Base-by-base conservation (phyloP, 2,113 vertebrate species). In the Blennius ocellaris region DNA sequence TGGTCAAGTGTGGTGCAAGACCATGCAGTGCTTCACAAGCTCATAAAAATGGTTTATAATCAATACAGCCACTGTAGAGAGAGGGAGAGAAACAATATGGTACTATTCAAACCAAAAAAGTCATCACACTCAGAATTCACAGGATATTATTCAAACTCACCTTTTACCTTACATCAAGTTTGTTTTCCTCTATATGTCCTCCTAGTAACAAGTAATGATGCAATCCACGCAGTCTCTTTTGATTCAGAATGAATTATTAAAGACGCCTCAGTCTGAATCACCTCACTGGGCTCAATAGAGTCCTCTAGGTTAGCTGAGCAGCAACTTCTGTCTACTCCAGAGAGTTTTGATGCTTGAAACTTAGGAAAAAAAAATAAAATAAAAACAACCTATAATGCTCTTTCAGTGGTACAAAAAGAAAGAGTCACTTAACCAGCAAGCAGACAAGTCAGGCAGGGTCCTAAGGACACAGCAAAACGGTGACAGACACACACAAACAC, bases 221-320 rank as follows among this genome's bases (percentile, higher is more conserved):
- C 41, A 40, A 73, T 65, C 36, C 38, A 48, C 73, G 77, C 73
- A 16, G 55, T 65, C 40, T 73, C 5, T 11, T 76, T 70, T 65
- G 73, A 75, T 70, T 80, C 64, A 5, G 12, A 64, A 67, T 73
- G 12, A 78, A 81, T 76, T 45, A 78, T 75, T 86, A 44, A 84
- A 40, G 59, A 40, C 12, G 1, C 15, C 45, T 73, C 64, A 60
- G 51, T 41, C 54, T 47, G 69, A 69, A 36, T 12, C 54, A 7
- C 81, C 44, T 70, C 62, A 5, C 52, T 44, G 15, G 1, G 48
- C 49, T 59, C 70, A 59, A 16, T 21, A 2, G 39, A 53, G 76
- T 47, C 57, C 49, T 51, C 49, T 54, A 9, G 56, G 53, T 38
- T 39, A 36, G 5, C 4, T 11, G 39, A 1, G 6, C 69, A 67